phyloP scores from a whole-genome alignment of 2,888 invertebrate genomes.

The Antheraea assamensis region DNA sequence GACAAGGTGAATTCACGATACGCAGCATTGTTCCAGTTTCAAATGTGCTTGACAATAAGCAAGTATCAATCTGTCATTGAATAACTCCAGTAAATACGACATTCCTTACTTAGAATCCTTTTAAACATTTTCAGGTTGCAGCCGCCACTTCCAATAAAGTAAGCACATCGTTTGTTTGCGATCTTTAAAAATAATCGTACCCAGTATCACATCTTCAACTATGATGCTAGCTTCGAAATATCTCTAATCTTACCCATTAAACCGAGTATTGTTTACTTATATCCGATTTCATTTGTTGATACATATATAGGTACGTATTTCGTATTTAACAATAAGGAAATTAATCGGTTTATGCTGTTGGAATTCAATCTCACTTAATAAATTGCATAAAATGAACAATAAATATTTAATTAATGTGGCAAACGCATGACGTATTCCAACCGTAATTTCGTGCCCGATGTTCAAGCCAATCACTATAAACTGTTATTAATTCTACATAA shows the following conservation, averaged over 20 bases:
- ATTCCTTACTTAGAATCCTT: too few species aligned
- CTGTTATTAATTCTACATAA: not conserved
- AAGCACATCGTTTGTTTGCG: too few species aligned
- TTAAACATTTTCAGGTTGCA: too few species aligned
- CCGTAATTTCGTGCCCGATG: constrained; percentile 3
- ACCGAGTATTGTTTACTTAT: too few species aligned
- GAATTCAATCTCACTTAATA: not conserved
- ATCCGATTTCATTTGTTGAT: not conserved
- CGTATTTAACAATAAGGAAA: not conserved
- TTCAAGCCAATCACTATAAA: constrained; percentile 9
- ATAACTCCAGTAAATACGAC: too few species aligned
- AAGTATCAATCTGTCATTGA: too few species aligned
- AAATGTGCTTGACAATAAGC: too few species aligned
- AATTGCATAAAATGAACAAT: not conserved
- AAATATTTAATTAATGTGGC: not conserved
- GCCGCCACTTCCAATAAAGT: too few species aligned
- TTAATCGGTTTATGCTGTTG: not conserved
- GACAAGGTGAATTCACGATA: too few species aligned
- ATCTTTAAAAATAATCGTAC: too few species aligned
- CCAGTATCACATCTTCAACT: too few species aligned
- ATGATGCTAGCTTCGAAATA: not conserved
- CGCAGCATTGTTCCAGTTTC: too few species aligned
- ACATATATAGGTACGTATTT: not conserved
- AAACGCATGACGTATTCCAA: not conserved
- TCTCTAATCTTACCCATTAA: not conserved